Evolutionary conservation across 2,797 vertebrate species (phyloP), one percentile per base, ranked within the genome.

Genomic region (Scleropages formosus): DNA sequence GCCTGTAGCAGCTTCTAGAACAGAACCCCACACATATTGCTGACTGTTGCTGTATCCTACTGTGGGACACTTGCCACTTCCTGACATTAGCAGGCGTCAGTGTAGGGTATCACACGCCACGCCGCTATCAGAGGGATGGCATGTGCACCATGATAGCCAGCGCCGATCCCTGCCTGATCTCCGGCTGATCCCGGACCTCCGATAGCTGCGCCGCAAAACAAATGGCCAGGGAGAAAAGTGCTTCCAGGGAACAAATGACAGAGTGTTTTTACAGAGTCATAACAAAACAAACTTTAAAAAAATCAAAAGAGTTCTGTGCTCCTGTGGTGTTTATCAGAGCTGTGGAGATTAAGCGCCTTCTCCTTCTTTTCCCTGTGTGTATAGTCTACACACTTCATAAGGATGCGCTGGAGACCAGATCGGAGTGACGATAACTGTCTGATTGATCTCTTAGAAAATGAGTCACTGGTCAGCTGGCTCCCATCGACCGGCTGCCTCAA

Each of bases 231-330:
- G 75, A 74, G 73, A 75, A 81, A 84, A 81, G 83, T 81, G 82
- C 78, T 80, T 76, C 75, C 47, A 22, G 11, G 59, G 44, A 82
- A 83, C 78, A 77, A 82, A 79, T 63, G 78, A 47, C 80, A 44
- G 84, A 81, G 84, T 77, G 84, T 84, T 81, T 85, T 85, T 86
- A 53, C 74, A 82, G 78, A 92, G 91, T 90, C 90, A 93, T 88
- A 92, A 92, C 89, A 93, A 87, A 84, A 81, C 80, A 75, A 27
- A 77, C 39, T 26, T 44, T 9, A 26, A 81, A 9, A 60, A 77
- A 75, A 85, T 80, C 81, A 79, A 87, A 84, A 79, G 66, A 74
- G n/a, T 77, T 70, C 79, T 61, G 79, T 66, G 56, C 80, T 73
- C 24, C 60, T 74, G 75, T 60, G 63, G 27, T 46, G 74, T 74